Conservation (phyloP, 2,797 vertebrate genomes). For the Manis pentadactyla region DNA sequence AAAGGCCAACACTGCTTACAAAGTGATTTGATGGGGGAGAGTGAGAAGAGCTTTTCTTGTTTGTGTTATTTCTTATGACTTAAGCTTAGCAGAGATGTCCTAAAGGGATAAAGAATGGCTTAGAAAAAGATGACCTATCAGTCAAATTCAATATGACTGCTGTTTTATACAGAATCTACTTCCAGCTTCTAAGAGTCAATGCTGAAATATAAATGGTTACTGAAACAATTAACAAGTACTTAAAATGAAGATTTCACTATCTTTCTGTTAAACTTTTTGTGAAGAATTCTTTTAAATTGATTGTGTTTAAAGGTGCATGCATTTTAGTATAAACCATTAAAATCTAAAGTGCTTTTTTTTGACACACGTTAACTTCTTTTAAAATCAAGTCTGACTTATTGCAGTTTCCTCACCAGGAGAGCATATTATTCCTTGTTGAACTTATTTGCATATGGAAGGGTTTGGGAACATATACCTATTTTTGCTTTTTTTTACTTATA, state of each 20-base stretch:
- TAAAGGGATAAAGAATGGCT: conserved; percentile 38
- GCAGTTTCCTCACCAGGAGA: conserved; percentile 19
- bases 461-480: conserved; percentile 8
- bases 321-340: conserved; percentile 51
- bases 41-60: not conserved
- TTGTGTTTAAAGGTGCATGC: conserved; percentile 31
- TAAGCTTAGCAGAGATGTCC: conserved; percentile 19
- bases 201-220: conserved; percentile 37
- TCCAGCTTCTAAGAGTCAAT: conserved; percentile 4
- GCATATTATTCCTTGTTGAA: not conserved
- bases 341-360: not conserved
- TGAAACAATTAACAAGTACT: conserved; percentile 46
- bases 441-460: not conserved
- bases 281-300: conserved; percentile 36
- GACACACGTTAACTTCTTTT: conserved; percentile 22
- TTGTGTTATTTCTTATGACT: conserved; percentile 22
- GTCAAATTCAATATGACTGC: conserved; percentile 7
- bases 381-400: conserved; percentile 37
- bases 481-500: conserved; percentile 48
- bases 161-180: not conserved
- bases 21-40: conserved; percentile 36
- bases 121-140: not conserved
- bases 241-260: conserved; percentile 54
- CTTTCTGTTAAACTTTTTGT: conserved; percentile 47
- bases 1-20: conserved; percentile 13